phyloP scores from a whole-genome alignment of 2,888 invertebrate species.

The Ophion slaviceki region DNA sequence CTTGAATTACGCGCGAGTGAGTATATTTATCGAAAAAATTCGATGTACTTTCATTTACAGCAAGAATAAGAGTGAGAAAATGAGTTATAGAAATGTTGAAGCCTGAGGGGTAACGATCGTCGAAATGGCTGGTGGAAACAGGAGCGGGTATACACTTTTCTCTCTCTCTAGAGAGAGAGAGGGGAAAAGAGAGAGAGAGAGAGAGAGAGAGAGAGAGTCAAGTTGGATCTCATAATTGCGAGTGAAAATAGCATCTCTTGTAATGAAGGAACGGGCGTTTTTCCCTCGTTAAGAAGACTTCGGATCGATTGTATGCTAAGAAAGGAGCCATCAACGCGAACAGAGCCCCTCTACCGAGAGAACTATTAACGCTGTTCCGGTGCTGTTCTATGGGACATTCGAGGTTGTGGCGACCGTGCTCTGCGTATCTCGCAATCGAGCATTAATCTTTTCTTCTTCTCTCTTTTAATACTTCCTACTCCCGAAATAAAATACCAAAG shows the following conservation, averaged over 20 bases:
- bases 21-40: neutral
- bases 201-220: neutral
- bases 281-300: constrained; percentile 57
- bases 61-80: neutral
- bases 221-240: constrained; percentile 50
- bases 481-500: too few relatives aligned
- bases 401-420: neutral
- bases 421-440: too few relatives aligned
- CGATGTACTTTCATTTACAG: neutral
- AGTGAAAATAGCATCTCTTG: constrained; percentile 56
- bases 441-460: too few relatives aligned
- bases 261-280: constrained; percentile 32
- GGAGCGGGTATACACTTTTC: neutral
- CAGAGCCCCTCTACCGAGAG: constrained; percentile 1
- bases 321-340: constrained; percentile 43
- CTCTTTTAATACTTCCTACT: too few relatives aligned
- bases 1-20: neutral
- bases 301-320: constrained; percentile 49
- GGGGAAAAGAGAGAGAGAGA: neutral
- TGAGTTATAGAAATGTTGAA: neutral
- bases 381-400: constrained; percentile 3
- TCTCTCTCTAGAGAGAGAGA: neutral
- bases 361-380: constrained; percentile 54
- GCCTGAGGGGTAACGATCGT: neutral
- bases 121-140: neutral